Base-by-base conservation (phyloP, 2,797 vertebrate genomes). In the Enteromius argenteus region DNA sequence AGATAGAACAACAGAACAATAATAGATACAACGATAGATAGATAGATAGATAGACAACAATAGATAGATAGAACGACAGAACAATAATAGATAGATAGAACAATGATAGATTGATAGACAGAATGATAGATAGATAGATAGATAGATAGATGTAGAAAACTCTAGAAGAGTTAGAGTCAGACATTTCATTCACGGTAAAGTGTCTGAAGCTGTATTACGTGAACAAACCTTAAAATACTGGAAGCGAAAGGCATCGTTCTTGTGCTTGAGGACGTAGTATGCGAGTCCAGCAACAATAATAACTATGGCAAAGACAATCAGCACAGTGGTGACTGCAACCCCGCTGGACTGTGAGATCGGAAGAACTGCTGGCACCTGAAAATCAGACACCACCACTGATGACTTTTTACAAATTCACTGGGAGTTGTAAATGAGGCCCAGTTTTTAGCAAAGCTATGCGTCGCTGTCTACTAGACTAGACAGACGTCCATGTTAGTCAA, bases 191-290 rank as follows among this genome's bases (percentile, higher is more conserved):
- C 5, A 37, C 35, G 8, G 5, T 39, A 8, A 39, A 8, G 8
- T 39, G 13, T 21, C 32, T 51, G 14, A 75, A 64, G 11, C 67
- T 62, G 15, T 1, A 75, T 64, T 49, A 11, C 1, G 4, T n/a
- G 44, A 32, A 21, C 86, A 17, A 86, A 97, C 98, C 94, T 93
- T 97, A 23, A 96, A 97, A 80, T 96, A 95, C 0, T 96, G 95
- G 89, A 99, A 99, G 69, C 95, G 93, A 86, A 95, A 95, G 56
- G 93, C 93, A 1, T 92, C 90, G 0, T 92, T 94, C 88, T 94
- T 95, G 87, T 94, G 90, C 87, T 89, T 95, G 88, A 95, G 90
- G 37, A 93, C 89, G 80, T 95, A 95, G 86, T 95, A 96, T 10
- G 93, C 86, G 0, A 89, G 68, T 0, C 92, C 95, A 0, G 94